A percentile compares a stretch with the other conserved stretches of the same genome.
phyloP scores from a whole-genome alignment of 2,113 vertebrate species.

The Panthera leo region DNA sequence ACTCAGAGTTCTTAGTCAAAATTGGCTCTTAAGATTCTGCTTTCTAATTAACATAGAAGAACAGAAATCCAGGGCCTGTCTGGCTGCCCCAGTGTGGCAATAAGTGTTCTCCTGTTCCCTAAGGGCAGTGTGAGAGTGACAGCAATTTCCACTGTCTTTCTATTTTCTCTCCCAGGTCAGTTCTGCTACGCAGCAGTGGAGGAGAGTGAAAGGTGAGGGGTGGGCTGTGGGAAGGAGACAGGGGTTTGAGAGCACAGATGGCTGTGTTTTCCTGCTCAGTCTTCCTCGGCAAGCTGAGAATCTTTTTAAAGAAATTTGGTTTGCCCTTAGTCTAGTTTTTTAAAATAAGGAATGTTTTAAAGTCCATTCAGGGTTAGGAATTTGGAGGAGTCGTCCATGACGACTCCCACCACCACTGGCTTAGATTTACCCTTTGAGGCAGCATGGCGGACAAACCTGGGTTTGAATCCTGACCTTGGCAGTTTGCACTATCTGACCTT shows the following conservation, averaged over 20 bases:
- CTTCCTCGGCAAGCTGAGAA: not conserved
- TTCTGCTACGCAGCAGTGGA: not conserved
- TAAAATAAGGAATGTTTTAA: not conserved
- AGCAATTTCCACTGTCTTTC: conserved; percentile 64
- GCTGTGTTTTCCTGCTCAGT: not conserved
- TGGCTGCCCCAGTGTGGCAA: conserved; percentile 68
- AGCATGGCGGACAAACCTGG: rapidly evolving
- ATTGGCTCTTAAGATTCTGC: conserved; percentile 74
- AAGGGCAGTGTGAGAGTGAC: conserved; percentile 32
- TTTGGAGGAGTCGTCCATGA: not conserved
- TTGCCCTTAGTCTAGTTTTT: conserved; percentile 12
- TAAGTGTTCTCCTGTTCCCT: conserved; percentile 50
- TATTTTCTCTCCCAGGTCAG: conserved; percentile 57
- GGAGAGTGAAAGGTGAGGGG: not conserved
- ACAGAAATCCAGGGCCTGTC: conserved; percentile 69
- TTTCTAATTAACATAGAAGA: conserved; percentile 82
- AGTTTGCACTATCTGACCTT: not conserved
- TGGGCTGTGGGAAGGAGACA: not conserved
- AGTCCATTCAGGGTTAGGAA: not conserved
- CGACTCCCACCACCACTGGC: not conserved
- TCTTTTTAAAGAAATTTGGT: not conserved
- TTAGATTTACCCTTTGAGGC: not conserved
- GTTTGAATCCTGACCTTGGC: not conserved
- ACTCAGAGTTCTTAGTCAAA: conserved; percentile 78
- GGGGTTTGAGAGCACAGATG: not conserved